Evolutionary conservation across 2,113 vertebrate genomes (phyloP), one percentile per base, ranked within the genome.

Genomic region (Chaetodon auriga): DNA sequence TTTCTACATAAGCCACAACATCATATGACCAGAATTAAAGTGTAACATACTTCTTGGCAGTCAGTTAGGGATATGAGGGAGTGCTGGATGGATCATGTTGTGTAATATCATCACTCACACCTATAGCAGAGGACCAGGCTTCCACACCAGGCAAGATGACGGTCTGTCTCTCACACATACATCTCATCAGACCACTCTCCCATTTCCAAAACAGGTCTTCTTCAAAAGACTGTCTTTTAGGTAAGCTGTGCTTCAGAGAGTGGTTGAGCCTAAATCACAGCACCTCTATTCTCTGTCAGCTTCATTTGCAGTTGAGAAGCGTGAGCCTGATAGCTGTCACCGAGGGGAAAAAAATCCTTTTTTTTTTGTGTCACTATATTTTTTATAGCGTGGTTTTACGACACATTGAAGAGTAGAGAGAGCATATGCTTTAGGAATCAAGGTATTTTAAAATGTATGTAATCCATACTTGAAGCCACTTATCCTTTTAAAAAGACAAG

Each of bases 61-160:
- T 23, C 6, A 0, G 65, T 83, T 68, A 60, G 45, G 12, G 62
- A 49, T 77, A 58, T 68, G 64, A 49, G 14, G 45, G 55, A 35
- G 9, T 25, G 36, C 54, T n/a, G 25, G 57, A 70, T 70, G 51
- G 57, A 71, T 77, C 80, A 85, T 85, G 45, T 65, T 79, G 13
- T 86, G 69, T 80, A 77, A 86, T 87, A 91, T 85, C 54, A 80
- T 80, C 66, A 46, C 58, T 91, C 69, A 1, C 69, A 80, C 38
- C 62, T 46, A 35, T 16, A 45, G 68, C 49, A 73, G 69, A 70
- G 48, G 46, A 80, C 46, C 15, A 43, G 43, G 4, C 35, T 81
- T 62, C 13, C 16, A 55, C 61, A 82, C 23, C 82, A 80, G 76
- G 84, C 46, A 78, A 72, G 65, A 90, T 84, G 86, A 70, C 55